Evolutionary conservation across 2,888 invertebrate species (phyloP).

Genomic region (Eucriotettix oculatus): DNA sequence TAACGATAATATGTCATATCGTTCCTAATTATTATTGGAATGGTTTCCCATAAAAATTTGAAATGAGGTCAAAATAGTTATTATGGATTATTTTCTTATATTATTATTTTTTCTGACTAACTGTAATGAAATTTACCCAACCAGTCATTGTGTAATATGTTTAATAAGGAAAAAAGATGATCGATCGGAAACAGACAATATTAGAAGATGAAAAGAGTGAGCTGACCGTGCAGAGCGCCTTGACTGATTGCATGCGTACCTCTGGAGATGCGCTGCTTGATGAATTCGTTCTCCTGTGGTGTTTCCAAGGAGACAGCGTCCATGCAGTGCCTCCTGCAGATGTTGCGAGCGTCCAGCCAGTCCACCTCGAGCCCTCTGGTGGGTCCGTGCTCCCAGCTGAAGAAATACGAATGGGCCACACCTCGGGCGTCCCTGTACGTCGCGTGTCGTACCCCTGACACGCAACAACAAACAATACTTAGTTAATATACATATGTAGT

Average conservation of each 20-base stretch:
- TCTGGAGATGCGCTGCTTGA: conserved; percentile 70
- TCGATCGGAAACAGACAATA: too few species aligned
- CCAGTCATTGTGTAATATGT: too few species aligned
- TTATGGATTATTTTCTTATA: too few species aligned
- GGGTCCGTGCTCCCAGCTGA: conserved; percentile 79
- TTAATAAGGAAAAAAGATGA: too few species aligned
- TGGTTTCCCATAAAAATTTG: too few species aligned
- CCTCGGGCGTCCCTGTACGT: conserved; percentile 77
- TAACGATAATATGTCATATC: too few species aligned
- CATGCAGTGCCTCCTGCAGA: conserved; percentile 85
- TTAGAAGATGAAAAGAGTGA: neutral
- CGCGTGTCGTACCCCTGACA: conserved; percentile 67
- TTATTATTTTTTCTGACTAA: too few species aligned
- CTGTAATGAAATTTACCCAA: too few species aligned
- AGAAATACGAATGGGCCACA: conserved; percentile 82
- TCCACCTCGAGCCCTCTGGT: conserved; percentile 71
- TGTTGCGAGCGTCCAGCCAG: conserved; percentile 81
- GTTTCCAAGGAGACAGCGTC: conserved; percentile 83
- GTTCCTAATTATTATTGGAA: too few species aligned
- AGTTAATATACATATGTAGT: too few species aligned
- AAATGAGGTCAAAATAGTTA: too few species aligned
- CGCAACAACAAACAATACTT: neutral
- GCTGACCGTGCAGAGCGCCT: neutral
- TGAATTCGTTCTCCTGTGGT: conserved; percentile 79
- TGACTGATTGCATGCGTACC: conserved; percentile 24